A percentile compares a stretch with the other conserved stretches of the same genome.
phyloP scores from a whole-genome alignment of 2,797 vertebrate genomes.

The Eulemur albifrons region DNA sequence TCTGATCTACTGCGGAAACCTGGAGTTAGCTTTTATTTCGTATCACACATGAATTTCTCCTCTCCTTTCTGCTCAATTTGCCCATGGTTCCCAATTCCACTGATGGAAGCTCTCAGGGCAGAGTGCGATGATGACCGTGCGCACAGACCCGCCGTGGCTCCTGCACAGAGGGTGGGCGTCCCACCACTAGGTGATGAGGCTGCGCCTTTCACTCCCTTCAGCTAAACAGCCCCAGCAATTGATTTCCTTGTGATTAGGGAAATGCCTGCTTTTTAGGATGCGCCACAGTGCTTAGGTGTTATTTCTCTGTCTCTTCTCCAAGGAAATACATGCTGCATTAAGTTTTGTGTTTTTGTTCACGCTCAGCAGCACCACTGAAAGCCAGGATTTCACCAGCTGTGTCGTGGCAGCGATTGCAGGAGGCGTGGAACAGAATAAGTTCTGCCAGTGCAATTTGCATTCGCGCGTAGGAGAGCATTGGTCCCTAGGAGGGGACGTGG shows the following conservation, averaged over 20 bases:
- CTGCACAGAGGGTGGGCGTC: fast-evolving
- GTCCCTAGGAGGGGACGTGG: neutral
- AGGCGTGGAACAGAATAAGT: neutral
- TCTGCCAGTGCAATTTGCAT: neutral
- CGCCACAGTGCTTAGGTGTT: neutral
- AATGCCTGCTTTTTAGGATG: neutral
- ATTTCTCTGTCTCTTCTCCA: constrained; percentile 15
- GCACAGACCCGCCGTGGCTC: fast-evolving
- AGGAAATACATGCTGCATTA: constrained; percentile 20
- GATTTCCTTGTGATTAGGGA: constrained; percentile 2
- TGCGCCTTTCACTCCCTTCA: neutral
- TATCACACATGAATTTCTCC: neutral
- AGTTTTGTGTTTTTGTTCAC: constrained; percentile 42
- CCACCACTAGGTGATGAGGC: fast-evolving
- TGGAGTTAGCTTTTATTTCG: neutral
- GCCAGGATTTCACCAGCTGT: neutral
- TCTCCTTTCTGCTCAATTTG: neutral
- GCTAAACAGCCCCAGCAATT: neutral
- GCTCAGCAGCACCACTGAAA: neutral
- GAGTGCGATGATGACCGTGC: fast-evolving
- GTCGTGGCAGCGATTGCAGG: neutral
- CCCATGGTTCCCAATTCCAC: neutral
- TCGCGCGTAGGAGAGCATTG: neutral
- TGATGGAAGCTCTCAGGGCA: fast-evolving
- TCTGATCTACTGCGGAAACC: neutral